Base-by-base conservation (phyloP, 1,140 invertebrate species). In the Panagrolaimus sp. region DNA sequence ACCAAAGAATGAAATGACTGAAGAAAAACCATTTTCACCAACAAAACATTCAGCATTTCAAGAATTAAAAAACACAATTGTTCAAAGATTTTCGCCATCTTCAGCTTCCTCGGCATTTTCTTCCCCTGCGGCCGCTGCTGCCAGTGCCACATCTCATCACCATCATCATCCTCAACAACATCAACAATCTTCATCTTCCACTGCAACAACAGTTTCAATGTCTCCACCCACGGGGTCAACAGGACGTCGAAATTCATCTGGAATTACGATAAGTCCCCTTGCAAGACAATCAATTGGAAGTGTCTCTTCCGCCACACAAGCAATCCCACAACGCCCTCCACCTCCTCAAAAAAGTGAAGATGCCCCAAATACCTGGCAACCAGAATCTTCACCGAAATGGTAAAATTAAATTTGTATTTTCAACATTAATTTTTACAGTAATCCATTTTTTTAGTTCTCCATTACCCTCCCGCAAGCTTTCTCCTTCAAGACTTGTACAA, bases 401-500 rank as follows among this genome's bases (percentile, higher is more conserved):
- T 14, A 0, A 70, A 21, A n/a, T n/a, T 15, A 70, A 72, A n/a
- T n/a, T 28, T 14, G n/a, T 12, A n/a, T 5, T 65, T 45, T 14
- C 21, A 68, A 43, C 24, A 70, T 9, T 5, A 70, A 67, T 68
- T 46, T 32, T 14, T 17, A 14, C 1, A 72, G 70, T 14, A 5
- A 43, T 55, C n/a, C 0, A 3, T 38, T 28, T 76, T 66, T 70
- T 17, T n/a, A 72, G 71, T 8, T 55, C 71, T 0, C 71, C 71
- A 17, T 17, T 63, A 15, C 71, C 71, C 12, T 48, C 38, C 3
- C 72, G 72, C 10, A 74, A 75, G 28, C 38, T 73, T 10, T 73
- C 72, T 4, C 72, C 72, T 1, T 76, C 73, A 8, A 71, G 72
- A 17, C 52, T 73, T n/a, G 72, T 73, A 17, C 72, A 73, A 64